Percentiles rank a stretch among this genome's conserved stretches.
Conservation (phyloP, 1,140 invertebrate species). For the Saccostrea echinata region DNA sequence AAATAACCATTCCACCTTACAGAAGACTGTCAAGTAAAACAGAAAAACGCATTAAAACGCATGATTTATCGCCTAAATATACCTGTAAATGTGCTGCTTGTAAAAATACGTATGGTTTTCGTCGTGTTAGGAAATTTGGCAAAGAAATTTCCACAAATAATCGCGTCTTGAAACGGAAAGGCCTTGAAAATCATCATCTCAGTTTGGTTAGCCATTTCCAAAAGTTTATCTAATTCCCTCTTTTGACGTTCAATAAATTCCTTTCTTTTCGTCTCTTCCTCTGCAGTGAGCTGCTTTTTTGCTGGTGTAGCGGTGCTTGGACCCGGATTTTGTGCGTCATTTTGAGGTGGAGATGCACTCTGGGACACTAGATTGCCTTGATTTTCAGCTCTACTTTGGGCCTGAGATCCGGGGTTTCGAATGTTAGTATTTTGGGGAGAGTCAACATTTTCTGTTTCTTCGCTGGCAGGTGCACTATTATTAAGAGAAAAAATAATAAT, state of each 20-base stretch:
- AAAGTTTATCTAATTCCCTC: not conserved
- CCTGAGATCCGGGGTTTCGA: not conserved
- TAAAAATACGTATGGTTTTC: constrained; percentile 97
- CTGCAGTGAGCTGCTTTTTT: not conserved
- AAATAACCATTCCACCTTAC: too few species aligned
- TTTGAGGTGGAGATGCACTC: too few species aligned
- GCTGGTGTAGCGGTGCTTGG: not conserved
- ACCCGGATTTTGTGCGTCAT: not conserved
- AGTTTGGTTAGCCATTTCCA: not conserved
- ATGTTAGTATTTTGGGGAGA: not conserved
- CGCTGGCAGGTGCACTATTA: too few species aligned
- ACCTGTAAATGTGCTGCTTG: constrained; percentile 97
- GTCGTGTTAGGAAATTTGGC: constrained; percentile 88
- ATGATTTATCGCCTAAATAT: constrained; percentile 59
- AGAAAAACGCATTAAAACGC: too few species aligned
- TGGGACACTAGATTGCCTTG: too few species aligned
- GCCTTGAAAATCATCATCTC: constrained; percentile 14
- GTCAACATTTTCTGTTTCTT: not conserved
- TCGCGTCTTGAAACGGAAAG: not conserved
- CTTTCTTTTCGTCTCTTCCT: constrained; percentile 18
- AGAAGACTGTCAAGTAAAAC: too few species aligned
- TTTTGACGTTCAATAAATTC: not conserved
- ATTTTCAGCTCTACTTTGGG: not conserved
- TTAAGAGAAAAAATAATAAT: too few species aligned
- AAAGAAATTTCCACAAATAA: constrained; percentile 42